Evolutionary conservation across 2,797 vertebrate species (phyloP), one percentile per base, ranked within the genome.

Genomic region (Buphagus erythrorhynchus): DNA sequence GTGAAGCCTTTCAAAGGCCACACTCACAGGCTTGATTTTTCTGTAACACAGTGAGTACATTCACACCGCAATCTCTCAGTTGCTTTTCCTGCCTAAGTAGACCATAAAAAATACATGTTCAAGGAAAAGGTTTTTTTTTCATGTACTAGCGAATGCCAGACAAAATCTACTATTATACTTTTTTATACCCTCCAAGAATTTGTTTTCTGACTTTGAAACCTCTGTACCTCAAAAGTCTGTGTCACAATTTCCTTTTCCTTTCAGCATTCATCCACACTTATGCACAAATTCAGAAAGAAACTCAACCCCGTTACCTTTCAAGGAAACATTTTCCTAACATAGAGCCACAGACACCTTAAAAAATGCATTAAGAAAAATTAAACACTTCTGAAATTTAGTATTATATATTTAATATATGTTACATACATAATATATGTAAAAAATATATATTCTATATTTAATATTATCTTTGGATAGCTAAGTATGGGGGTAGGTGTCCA

Each of bases 121-220:
- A 87, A 77, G 54, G 77, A 89, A 90, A 86, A 91, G 31, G 10
- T 14, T 9, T 24, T 3, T 8, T 1, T 52, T 66, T 74, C 40
- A 86, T 1, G 1, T 86, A 84, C 20, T 90, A 87, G 38, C 19
- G 38, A 68, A 20, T 78, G 76, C 69, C 79, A 95, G 68, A 86
- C 18, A 92, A 94, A 91, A 93, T 87, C 90, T 88, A 63, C 28
- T 88, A 67, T 59, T 92, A 73, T 35, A 85, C 48, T 85, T 79
- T 28, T 67, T 93, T 81, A 89, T 66, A 58, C 2, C 12, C 58
- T 91, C 75, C 40, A 87, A 88, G 33, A 90, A 18, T 1, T 63
- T 74, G 76, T 80, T n/a, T 89, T 43, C 61, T 76, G 31, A 67
- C 38, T 94, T 90, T 77, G n/a, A 87, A 85, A 89, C 29, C 7